These are phyloP conservation scores for Brachyalestes nurse DNA, from an alignment of 2,797 vertebrate species.

Conservation along the genomic window DNA sequence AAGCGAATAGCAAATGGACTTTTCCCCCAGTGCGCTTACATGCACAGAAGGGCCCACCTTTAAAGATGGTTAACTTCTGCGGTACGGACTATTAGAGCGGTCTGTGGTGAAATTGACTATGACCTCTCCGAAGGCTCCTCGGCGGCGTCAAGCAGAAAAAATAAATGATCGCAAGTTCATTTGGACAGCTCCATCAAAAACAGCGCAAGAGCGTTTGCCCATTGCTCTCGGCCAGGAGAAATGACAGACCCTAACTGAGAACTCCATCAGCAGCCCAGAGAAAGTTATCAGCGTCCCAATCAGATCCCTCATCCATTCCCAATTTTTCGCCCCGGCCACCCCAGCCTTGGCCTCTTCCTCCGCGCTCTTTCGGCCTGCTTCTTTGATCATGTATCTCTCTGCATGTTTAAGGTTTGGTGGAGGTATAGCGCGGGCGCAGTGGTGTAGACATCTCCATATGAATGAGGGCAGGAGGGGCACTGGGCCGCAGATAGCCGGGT, in stretches of 20 bases:
- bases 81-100: conserved; percentile 55
- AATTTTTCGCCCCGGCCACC: conserved; percentile 42
- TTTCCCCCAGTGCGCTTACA: not conserved
- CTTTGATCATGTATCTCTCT: conserved; percentile 39
- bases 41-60: conserved; percentile 33
- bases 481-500: conserved; percentile 49
- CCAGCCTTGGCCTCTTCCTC: conserved; percentile 28
- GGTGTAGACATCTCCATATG: conserved; percentile 53
- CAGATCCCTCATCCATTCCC: conserved; percentile 49
- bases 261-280: conserved; percentile 54
- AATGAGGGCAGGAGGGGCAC: conserved; percentile 48
- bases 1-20: conserved; percentile 52
- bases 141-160: conserved; percentile 53
- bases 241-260: conserved; percentile 56
- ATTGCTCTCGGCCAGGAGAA: conserved; percentile 37
- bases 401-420: conserved; percentile 55
- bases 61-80: conserved; percentile 55
- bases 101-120: conserved; percentile 53
- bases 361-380: conserved; percentile 24
- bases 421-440: conserved; percentile 33
- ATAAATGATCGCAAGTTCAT: conserved; percentile 60
- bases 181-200: conserved; percentile 61
- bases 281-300: conserved; percentile 53
- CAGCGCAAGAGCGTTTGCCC: conserved; percentile 30
- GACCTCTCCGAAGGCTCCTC: conserved; percentile 47